These are phyloP conservation scores for Drosophila percnosoma DNA, from an alignment of 2,888 invertebrate genomes.

Conservation along the genomic window DNA sequence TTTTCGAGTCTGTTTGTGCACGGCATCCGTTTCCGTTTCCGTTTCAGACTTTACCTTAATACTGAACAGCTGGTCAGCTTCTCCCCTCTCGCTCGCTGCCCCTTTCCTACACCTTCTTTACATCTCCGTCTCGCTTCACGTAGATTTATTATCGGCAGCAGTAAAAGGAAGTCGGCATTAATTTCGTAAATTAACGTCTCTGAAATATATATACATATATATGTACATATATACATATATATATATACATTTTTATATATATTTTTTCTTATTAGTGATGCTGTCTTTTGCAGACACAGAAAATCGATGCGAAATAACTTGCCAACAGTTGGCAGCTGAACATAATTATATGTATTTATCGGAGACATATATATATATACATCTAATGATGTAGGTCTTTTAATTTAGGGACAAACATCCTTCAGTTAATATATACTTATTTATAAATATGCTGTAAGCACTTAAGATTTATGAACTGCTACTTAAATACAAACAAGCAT, in stretches of 20 bases:
- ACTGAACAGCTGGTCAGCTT: constrained; percentile 31
- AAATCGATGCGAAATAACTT: constrained; percentile 51
- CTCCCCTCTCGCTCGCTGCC: neutral
- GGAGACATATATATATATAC: constrained; percentile 2
- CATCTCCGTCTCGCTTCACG: constrained; percentile 23
- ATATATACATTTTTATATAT: too few relatives aligned
- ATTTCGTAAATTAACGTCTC: constrained; percentile 69
- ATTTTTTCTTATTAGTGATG: constrained; percentile 2
- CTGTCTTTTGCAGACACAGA: constrained; percentile 13
- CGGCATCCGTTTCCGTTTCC: constrained; percentile 63
- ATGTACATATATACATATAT: neutral
- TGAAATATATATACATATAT: constrained; percentile 10
- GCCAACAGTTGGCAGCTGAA: constrained; percentile 36
- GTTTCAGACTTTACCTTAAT: constrained; percentile 47
- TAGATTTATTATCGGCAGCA: constrained; percentile 62
- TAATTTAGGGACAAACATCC: neutral
- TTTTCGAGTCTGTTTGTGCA: constrained; percentile 53
- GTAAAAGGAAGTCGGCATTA: constrained; percentile 64
- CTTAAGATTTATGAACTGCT: neutral
- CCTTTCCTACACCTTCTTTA: neutral
- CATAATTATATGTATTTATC: constrained; percentile 52
- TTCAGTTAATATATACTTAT: neutral
- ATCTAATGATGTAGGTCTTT: constrained; percentile 33
- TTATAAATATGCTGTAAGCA: neutral
- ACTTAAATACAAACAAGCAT: neutral